Base-by-base conservation (phyloP, 1,140 invertebrate species). In the Heliconius melpomene region DNA sequence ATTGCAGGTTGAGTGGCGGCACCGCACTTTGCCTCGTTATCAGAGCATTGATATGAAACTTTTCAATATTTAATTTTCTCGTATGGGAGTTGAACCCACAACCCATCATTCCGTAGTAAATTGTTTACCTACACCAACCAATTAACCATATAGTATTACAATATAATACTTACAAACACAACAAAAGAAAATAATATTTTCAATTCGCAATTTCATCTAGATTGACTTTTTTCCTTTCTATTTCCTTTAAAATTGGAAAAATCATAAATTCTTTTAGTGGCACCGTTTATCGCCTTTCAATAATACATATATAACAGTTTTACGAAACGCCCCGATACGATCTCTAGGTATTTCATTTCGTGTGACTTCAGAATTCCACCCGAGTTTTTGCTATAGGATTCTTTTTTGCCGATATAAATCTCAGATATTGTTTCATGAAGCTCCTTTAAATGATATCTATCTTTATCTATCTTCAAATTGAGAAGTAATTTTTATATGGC, bases 281-380 rank as follows among this genome's bases (percentile, higher is more conserved):
- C 81, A 81, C 72, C 81, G 77, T 85, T 88, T 88, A 88, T 88
- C 81, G 85, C 74, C 81, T 85, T 86, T 85, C 84, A 80, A 82
- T 87, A 57, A 23, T 57, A 36, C 32, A 36, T 36, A 36, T 36
- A 83, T 84, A 84, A 85, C 80, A 82, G 78, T 84, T 86, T 85
- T 83, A 66, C 79, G 84, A 83, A 86, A 83, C 75, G 77, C 72
- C 77, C 26, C 70, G 78, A 80, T 74, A 74, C 78, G 66, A 80
- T 82, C 80, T 85, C 79, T 78, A 73, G 79, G 80, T 82, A 84
- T 84, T 81, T 83, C 76, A 83, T 83, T 82, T 85, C 77, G 78
- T 80, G 75, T 79, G 78, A 79, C n/a, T 75, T 70, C 23, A 72
- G 54, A 79, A 71, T 72, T 72, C n/a, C 46, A 72, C 74, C 75